These are phyloP conservation scores for Anseranas semipalmata DNA, from an alignment of 2,113 vertebrate species.

Conservation along the genomic window DNA sequence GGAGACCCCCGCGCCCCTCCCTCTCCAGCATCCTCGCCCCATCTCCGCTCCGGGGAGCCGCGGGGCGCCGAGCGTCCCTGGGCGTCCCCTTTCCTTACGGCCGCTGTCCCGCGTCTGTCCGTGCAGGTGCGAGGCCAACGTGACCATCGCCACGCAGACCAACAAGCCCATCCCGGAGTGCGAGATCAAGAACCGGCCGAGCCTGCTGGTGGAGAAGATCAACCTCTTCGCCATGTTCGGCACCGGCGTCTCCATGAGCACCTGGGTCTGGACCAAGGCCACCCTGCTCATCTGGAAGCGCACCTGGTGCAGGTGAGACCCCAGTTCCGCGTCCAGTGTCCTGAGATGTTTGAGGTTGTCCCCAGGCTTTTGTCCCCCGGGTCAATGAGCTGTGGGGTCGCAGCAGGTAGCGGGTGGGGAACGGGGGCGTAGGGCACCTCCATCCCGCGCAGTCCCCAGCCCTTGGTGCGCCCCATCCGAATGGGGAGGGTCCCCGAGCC, in stretches of 20 bases:
- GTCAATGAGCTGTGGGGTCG: background rate
- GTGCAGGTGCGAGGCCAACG: slow-evolving; percentile 93
- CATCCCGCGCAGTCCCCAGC: rapidly evolving
- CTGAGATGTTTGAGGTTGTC: background rate
- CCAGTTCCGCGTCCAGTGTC: rapidly evolving
- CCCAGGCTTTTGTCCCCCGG: background rate
- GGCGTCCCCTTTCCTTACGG: rapidly evolving
- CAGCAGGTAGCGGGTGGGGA: background rate
- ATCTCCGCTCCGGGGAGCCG: rapidly evolving
- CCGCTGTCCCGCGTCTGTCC: rapidly evolving
- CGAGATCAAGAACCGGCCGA: slow-evolving; percentile 95
- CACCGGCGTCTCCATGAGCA: slow-evolving; percentile 96
- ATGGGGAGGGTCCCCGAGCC: rapidly evolving
- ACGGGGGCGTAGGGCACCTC: background rate
- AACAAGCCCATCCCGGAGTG: slow-evolving; percentile 95
- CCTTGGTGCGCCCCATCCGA: background rate
- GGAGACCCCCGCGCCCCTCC: rapidly evolving
- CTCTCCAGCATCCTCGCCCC: rapidly evolving
- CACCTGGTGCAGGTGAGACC: slow-evolving; percentile 92
- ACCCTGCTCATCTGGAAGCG: slow-evolving; percentile 98
- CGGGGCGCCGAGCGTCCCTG: rapidly evolving
- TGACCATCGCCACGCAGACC: slow-evolving; percentile 93
- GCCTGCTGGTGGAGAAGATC: slow-evolving; percentile 96
- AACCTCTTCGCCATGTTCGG: slow-evolving; percentile 99
- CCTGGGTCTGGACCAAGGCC: slow-evolving; percentile 99